phyloP scores from a whole-genome alignment of 2,888 invertebrate species.

The Drosophila mettleri region DNA sequence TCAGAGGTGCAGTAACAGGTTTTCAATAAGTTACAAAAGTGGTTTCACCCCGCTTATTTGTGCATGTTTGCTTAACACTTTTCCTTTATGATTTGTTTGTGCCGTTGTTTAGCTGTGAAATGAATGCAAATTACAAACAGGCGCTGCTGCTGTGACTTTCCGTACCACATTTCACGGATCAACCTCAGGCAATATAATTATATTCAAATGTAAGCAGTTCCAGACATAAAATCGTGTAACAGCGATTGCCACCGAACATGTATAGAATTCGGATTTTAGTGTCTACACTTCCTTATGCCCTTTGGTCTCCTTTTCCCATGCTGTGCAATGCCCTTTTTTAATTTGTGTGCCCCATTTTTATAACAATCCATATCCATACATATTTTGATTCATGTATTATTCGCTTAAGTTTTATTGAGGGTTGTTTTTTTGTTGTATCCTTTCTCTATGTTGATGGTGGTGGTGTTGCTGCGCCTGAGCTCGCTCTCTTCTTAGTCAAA shows the following conservation, averaged over 20 bases:
- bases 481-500: constrained; percentile 26
- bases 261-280: constrained; percentile 18
- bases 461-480: constrained; percentile 47
- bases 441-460: constrained; percentile 32
- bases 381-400: constrained; percentile 74
- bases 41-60: constrained; percentile 16
- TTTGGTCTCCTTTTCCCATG: neutral
- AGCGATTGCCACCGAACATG: constrained; percentile 14
- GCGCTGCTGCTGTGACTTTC: constrained; percentile 6
- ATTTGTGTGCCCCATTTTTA: constrained; percentile 75
- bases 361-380: constrained; percentile 78
- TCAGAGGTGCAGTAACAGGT: constrained; percentile 32
- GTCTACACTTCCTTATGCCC: constrained; percentile 26
- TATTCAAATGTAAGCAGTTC: constrained; percentile 8
- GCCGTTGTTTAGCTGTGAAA: constrained; percentile 20
- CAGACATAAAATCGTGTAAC: neutral
- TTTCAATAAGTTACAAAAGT: constrained; percentile 38
- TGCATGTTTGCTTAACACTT: constrained; percentile 43
- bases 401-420: constrained; percentile 56
- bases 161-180: neutral
- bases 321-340: constrained; percentile 15
- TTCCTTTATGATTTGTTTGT: constrained; percentile 31
- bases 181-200: neutral
- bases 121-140: constrained; percentile 42
- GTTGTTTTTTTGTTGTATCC: constrained; percentile 74